Evolutionary conservation across 2,888 invertebrate species (phyloP), one percentile per base, ranked within the genome.

Genomic region (Hemithea aestivaria): DNA sequence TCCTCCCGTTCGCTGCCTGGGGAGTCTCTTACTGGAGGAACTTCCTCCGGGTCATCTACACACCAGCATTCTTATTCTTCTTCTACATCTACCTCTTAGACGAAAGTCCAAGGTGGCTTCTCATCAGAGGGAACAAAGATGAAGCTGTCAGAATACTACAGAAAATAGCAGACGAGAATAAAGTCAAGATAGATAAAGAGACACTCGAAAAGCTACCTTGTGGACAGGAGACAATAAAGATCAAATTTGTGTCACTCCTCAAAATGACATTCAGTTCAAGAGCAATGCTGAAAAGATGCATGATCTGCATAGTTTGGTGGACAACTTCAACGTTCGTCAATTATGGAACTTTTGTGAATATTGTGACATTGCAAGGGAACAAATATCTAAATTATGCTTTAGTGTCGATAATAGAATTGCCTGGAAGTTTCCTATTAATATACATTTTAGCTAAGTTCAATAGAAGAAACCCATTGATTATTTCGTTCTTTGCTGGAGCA

Each of bases 31-130:
- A 92, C 56, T 95, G 94, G 94, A 89, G 92, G 58, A 76, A 81
- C 42, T 79, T 91, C 12, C 77, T 94, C 6, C 79, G 91, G 45
- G 87, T 90, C 1, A 73, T 93, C 8, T 95, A 94, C 56, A 74
- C 88, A 0, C 94, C 94, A 0, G 90, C 91, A 0, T 62, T 93
- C 6, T 64, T 93, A 0, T 89, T 93, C 45, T 62, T 94, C 31
- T 67, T 88, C 4, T 92, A 93, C 58, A 85, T 90, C 27, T 92
- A 90, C 85, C 54, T 91, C 0, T 72, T 92, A 22, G 93, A 93
- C 2, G 93, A 94, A 73, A 93, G 93, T 33, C 89, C 93, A 10
- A 87, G 94, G 58, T 95, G 95, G 95, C 81, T 94, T 5, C 70
- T 94, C 8, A 91, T 90, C 10, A 91, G 91, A 63, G 91, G 91